Evolutionary conservation across 2,888 invertebrate genomes (phyloP), one percentile per base, ranked within the genome.

Genomic region (Melanchra persicariae): DNA sequence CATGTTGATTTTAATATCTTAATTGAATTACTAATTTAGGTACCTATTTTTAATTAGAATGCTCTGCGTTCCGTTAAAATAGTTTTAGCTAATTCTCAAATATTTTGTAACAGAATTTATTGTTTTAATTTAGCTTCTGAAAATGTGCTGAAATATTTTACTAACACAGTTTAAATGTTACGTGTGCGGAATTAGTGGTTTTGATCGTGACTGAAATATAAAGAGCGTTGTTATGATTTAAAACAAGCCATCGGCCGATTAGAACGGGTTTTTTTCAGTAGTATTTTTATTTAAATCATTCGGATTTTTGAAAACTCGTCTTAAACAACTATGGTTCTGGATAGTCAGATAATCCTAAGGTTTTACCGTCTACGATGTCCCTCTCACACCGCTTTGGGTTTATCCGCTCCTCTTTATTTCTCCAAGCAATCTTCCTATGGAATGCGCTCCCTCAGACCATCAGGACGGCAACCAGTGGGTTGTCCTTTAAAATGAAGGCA

Each of bases 1-100:
- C 77, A 80, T 82, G 63, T 66, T 66, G 37, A 80, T 70, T 76
- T 66, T 70, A 69, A 71, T 67, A 69, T 59, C 24, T 52, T 67
- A 74, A 82, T 83, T 81, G 6, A 77, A 77, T 83, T 69, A 80
- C 55, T 47, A 12, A 26, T 60, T 49, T 26, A 19, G 8, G 10
- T 54, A n/a, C n/a, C n/a, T n/a, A 66, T 66, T 79, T 68, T 15
- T 40, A 59, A 81, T 66, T 59, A 70, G 73, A 65, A 70, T 63
- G 49, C 34, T 47, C 52, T 22, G 30, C 8, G 24, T 49, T 49
- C 17, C 15, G 15, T 17, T 54, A 34, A 67, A 74, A 73, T 60
- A 58, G 58, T 70, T 71, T 19, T 54, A 37, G 17, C 15, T 52
- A 51, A 51, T 57, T 60, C 37, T 62, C 64, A 72, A 77, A 61